Evolutionary conservation across 2,113 vertebrate species (phyloP).

Genomic region (Colius striatus): DNA sequence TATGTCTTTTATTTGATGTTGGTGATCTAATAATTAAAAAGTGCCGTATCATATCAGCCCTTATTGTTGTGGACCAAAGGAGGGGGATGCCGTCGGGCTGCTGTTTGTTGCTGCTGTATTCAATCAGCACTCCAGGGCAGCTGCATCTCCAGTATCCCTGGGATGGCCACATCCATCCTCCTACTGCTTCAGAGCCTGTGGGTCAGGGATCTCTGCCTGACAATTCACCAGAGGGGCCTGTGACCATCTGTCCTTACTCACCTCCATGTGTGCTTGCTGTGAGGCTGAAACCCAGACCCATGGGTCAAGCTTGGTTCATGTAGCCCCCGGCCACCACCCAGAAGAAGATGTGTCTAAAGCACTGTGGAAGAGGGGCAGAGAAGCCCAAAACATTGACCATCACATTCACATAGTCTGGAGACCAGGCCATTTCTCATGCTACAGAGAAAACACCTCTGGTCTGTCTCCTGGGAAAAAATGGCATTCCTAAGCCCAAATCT

Average conservation of each 20-base stretch:
- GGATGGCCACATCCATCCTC: not conserved
- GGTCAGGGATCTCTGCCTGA: not conserved
- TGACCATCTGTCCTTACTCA: not conserved
- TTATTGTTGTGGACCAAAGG: not conserved
- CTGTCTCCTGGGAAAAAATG: not conserved
- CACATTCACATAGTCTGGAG: not conserved
- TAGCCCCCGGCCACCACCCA: not conserved
- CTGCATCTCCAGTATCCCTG: not conserved
- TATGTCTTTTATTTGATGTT: not conserved
- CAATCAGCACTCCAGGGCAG: not conserved
- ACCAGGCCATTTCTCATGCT: not conserved
- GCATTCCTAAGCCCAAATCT: not conserved
- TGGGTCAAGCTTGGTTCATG: fast-evolving
- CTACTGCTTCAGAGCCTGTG: not conserved
- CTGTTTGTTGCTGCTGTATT: not conserved
- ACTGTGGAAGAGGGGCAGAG: not conserved
- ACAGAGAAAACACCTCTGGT: not conserved
- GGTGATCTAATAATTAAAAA: conserved; percentile 36
- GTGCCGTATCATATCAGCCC: not conserved
- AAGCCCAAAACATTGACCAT: not conserved
- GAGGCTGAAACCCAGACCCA: not conserved
- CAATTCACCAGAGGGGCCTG: not conserved
- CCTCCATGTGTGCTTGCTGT: fast-evolving
- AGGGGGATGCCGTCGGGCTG: not conserved
- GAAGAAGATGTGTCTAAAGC: not conserved